Evolutionary conservation across 2,888 invertebrate species (phyloP).

Genomic region (Eledona agricola): DNA sequence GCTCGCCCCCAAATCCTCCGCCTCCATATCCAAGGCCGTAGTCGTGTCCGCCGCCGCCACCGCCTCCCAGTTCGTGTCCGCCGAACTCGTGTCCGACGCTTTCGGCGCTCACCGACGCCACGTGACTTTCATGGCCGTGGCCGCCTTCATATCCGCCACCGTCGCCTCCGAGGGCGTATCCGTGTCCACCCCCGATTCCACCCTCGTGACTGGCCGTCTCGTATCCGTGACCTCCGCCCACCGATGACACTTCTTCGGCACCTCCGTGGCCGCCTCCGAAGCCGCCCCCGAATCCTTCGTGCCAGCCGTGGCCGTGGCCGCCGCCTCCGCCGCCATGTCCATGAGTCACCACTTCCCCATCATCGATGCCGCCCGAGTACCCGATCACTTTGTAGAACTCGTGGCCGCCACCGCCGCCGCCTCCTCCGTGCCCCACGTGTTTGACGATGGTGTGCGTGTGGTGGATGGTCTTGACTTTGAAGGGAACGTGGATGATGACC

Average conservation of each 20-base stretch:
- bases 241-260: too few relatives aligned
- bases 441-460: conserved; percentile 82
- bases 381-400: conserved; percentile 76
- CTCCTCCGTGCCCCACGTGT: conserved; percentile 67
- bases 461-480: conserved; percentile 78
- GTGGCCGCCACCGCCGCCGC: conserved; percentile 65
- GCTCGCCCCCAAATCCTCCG: conserved; percentile 48
- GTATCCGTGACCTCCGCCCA: too few relatives aligned
- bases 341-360: conserved; percentile 60
- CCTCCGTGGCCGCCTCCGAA: conserved; percentile 45
- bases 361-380: conserved; percentile 73
- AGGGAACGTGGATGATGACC: conserved; percentile 81
- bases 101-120: conserved; percentile 26
- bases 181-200: conserved; percentile 34
- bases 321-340: conserved; percentile 45
- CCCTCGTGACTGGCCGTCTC: conserved; percentile 29
- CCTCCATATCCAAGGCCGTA: conserved; percentile 52
- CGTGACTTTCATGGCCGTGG: conserved; percentile 2
- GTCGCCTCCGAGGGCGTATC: conserved; percentile 16
- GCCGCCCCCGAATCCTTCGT: conserved; percentile 50
- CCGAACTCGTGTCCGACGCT: conserved; percentile 40
- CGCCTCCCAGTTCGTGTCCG: conserved; percentile 57
- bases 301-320: conserved; percentile 44
- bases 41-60: conserved; percentile 61
- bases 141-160: conserved; percentile 26